Base-by-base conservation (phyloP, 2,797 vertebrate species). In the Perodicticus potto region DNA sequence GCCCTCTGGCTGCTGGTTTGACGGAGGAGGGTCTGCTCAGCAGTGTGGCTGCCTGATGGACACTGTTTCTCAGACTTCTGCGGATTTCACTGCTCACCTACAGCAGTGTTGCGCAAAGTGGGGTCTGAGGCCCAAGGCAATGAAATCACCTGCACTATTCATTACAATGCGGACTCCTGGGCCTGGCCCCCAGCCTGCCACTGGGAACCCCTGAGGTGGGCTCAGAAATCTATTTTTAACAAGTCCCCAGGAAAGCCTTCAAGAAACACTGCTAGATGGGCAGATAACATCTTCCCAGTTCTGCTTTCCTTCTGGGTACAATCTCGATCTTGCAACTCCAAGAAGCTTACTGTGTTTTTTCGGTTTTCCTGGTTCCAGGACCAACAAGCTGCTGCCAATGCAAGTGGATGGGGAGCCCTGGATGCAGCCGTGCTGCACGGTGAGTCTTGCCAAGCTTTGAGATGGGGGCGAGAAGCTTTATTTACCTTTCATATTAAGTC, bases 331-430 rank as follows among this genome's bases (percentile, higher is more conserved):
- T 86, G 45, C 23, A 53, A 7, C 49, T 67, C 22, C 17, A 55
- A 77, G 37, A 73, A 91, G 9, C 59, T 97, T 76, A 97, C 69
- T 83, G 57, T 81, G 17, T 81, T 80, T 63, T 96, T 78, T 97
- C 4, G 89, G 82, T 93, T 95, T 90, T 95, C n/a, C 61, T 65
- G 88, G 20, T 93, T 97, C 74, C 97, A 99, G 99, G 98, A 99
- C 99, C 0, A 99, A 99, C 97, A 99, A 99, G 80, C 98, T 99
- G 97, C 98, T 99, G 97, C 99, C 99, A 16, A 99, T 99, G 99
- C 99, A 99, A 98, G 99, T 99, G 81, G 99, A 99, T 7, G 99
- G 99, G 27, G 99, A 99, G 98, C 99, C 99, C 65, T 99, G 99
- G 99, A 99, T 99, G 99, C 99, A 99, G 98, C 99, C 99, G 0